These are phyloP conservation scores for Pangasius sanitwongsei DNA, from an alignment of 2,797 vertebrate genomes.

Conservation along the genomic window DNA sequence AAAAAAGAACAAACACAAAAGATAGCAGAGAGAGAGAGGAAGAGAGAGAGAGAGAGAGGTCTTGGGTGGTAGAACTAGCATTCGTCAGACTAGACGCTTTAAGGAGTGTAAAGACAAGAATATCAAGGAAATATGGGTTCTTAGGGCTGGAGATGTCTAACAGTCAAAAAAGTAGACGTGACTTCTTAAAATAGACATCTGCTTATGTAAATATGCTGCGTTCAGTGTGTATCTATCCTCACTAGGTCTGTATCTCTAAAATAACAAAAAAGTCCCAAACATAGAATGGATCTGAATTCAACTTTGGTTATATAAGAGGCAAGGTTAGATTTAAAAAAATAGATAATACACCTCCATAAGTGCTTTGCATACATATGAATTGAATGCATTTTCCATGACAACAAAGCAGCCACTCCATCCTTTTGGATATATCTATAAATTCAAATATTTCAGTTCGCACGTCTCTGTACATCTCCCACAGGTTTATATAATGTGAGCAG, in stretches of 20 bases:
- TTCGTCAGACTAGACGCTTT: slow-evolving; percentile 60
- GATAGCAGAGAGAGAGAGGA: not conserved
- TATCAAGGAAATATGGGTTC: slow-evolving; percentile 44
- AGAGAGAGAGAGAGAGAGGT: slow-evolving; percentile 10
- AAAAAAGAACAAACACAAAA: slow-evolving; percentile 44
- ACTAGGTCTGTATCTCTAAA: slow-evolving; percentile 71
- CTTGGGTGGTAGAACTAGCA: slow-evolving; percentile 63
- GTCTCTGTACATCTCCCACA: slow-evolving; percentile 47
- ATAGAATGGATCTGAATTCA: slow-evolving; percentile 79
- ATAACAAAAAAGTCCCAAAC: slow-evolving; percentile 69
- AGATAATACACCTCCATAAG: slow-evolving; percentile 80
- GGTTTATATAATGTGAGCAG: slow-evolving; percentile 46
- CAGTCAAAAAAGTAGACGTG: slow-evolving; percentile 76
- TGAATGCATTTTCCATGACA: slow-evolving; percentile 75
- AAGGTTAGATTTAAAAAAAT: slow-evolving; percentile 85
- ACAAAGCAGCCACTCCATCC: slow-evolving; percentile 80
- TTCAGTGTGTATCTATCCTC: slow-evolving; percentile 76
- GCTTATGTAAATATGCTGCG: slow-evolving; percentile 75
- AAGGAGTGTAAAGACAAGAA: slow-evolving; percentile 50
- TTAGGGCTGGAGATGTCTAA: slow-evolving; percentile 65
- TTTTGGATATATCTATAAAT: slow-evolving; percentile 60
- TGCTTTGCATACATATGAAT: slow-evolving; percentile 83
- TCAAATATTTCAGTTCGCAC: slow-evolving; percentile 69
- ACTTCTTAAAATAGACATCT: slow-evolving; percentile 76
- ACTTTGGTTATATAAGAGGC: slow-evolving; percentile 86